A percentile compares a stretch with the other conserved stretches of the same genome.
Evolutionary conservation across 2,113 vertebrate species (phyloP).

Genomic region (Neolamprologus longior): DNA sequence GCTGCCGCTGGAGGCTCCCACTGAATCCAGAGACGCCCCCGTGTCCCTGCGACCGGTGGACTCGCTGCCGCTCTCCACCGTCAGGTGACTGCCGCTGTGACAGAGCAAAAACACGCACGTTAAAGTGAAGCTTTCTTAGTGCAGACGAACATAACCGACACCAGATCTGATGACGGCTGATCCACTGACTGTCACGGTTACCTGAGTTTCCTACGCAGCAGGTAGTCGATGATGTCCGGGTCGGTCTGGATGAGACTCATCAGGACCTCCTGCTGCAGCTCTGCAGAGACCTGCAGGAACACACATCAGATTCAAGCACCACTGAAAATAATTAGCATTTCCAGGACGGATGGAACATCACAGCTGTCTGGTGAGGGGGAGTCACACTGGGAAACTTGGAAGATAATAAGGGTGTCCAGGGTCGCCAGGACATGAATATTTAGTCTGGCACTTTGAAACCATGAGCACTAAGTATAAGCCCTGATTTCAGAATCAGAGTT

Average conservation of each 20-base stretch:
- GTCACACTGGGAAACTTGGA: not conserved
- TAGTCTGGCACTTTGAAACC: not conserved
- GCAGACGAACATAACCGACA: not conserved
- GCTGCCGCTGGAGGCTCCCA: conserved; percentile 63
- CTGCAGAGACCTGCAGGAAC: conserved; percentile 78
- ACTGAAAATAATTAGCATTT: not conserved
- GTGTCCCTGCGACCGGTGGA: conserved; percentile 54
- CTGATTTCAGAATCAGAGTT: not conserved
- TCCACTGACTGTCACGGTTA: not conserved
- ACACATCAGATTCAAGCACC: not conserved
- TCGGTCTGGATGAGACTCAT: conserved; percentile 88
- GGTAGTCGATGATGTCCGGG: conserved; percentile 86
- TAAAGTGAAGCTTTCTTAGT: not conserved
- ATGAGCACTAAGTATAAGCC: not conserved
- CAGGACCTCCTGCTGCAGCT: conserved; percentile 80
- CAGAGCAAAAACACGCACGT: not conserved
- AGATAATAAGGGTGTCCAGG: not conserved
- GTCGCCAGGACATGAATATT: not conserved
- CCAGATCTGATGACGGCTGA: not conserved
- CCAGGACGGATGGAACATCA: not conserved
- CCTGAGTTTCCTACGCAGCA: conserved; percentile 82
- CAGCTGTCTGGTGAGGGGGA: not conserved
- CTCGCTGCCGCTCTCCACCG: conserved; percentile 3
- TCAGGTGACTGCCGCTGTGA: conserved; percentile 42
- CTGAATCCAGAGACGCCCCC: conserved; percentile 60